Percentiles rank a stretch among this genome's conserved stretches.
Evolutionary conservation across 2,113 vertebrate species (phyloP).

Genomic region (Pongo pygmaeus): DNA sequence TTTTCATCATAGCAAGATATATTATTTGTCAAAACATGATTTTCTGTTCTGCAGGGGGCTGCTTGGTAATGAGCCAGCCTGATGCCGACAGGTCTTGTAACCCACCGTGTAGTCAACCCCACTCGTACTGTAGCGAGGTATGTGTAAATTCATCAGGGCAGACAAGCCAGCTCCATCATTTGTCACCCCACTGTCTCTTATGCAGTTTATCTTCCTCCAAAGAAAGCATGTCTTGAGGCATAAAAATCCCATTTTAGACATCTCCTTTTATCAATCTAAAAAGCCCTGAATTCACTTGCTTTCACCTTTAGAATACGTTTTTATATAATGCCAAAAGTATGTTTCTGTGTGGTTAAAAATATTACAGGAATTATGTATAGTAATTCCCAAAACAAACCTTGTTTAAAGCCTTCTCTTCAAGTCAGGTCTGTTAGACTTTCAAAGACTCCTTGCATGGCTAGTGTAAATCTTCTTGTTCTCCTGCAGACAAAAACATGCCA

Average conservation of each 20-base stretch:
- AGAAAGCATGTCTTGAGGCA: neutral
- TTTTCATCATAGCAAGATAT: slow-evolving; percentile 60
- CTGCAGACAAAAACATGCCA: slow-evolving; percentile 90
- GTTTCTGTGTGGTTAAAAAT: neutral
- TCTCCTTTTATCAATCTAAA: neutral
- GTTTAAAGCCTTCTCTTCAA: neutral
- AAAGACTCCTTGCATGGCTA: neutral
- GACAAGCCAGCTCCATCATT: neutral
- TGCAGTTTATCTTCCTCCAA: neutral
- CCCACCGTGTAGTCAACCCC: slow-evolving; percentile 91
- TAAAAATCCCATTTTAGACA: neutral
- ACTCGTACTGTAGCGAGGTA: slow-evolving; percentile 96
- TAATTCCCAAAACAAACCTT: neutral
- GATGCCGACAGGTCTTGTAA: slow-evolving; percentile 93
- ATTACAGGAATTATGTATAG: neutral
- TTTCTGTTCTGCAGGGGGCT: slow-evolving; percentile 92
- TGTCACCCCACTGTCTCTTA: neutral
- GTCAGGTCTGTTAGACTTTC: neutral
- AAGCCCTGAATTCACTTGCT: neutral
- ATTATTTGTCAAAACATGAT: slow-evolving; percentile 78
- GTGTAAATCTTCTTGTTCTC: slow-evolving; percentile 72
- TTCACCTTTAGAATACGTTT: neutral
- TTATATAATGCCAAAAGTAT: neutral
- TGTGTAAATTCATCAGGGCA: slow-evolving; percentile 62
- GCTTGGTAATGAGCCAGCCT: slow-evolving; percentile 88